phyloP scores from a whole-genome alignment of 1,140 invertebrate species.

The Diplogasteroides magnus region DNA sequence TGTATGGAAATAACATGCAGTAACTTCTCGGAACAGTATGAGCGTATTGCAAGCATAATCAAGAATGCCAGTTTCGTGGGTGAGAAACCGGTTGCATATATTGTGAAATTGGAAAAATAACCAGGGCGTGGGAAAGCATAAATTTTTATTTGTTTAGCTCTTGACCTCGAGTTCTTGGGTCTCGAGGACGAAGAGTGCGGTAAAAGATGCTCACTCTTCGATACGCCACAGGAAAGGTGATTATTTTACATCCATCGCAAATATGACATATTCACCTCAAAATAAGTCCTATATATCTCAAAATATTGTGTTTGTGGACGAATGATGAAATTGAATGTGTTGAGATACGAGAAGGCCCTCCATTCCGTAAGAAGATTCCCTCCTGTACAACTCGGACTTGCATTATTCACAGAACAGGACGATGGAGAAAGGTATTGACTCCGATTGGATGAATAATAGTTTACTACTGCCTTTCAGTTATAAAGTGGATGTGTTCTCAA shows the following conservation, averaged over 20 bases:
- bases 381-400: constrained; percentile 10
- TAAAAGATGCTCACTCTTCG: constrained; percentile 8
- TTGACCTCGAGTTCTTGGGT: constrained; percentile 17
- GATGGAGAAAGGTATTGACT: constrained; percentile 1
- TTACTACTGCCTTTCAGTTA: constrained; percentile 1
- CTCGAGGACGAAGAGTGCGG: constrained; percentile 9
- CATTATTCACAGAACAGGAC: background rate
- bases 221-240: constrained; percentile 8
- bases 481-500: constrained; percentile 2
- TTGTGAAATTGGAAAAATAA: background rate
- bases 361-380: constrained; percentile 8
- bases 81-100: background rate
- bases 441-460: no score
- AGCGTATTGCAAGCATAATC: constrained; percentile 3
- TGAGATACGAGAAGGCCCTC: constrained; percentile 5
- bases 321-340: no score
- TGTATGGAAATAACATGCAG: constrained; percentile 20
- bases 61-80: constrained; percentile 7
- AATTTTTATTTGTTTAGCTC: constrained; percentile 2
- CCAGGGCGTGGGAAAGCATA: no score
- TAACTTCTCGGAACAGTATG: constrained; percentile 6
- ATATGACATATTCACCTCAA: no score
- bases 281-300: no score
- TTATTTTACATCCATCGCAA: no score
- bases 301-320: no score